Base-by-base conservation (phyloP, 1,140 invertebrate genomes). In the Papilio polyxenes region DNA sequence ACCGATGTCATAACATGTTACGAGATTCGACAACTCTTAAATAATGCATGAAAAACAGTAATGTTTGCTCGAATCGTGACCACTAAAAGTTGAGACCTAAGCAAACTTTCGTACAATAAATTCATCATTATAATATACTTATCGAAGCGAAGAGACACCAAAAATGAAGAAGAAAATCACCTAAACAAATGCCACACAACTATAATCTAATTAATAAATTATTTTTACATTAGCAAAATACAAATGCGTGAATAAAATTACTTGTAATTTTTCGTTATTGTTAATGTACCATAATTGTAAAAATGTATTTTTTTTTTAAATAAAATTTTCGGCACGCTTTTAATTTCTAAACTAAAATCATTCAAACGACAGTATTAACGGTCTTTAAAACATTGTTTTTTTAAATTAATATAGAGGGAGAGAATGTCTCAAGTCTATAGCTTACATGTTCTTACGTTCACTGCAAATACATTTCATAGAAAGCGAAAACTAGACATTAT, bases 391-490 rank as follows among this genome's bases (percentile, higher is more conserved):
- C 15, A 56, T 17, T 17, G 6, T 56, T 17, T 56, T 15, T 11
- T 65, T 3, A 2, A 5, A 69, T 13, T 31, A 6, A 81, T 75
- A 74, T 44, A 53, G n/a, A n/a, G n/a, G n/a, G n/a, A n/a, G 17
- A 72, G 74, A 51, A 72, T 69, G 37, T 76, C 17, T 51, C 44
- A 76, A 83, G 75, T 80, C 20, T 51, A 37, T 10, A 82, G 48
- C 75, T 8, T 56, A 11, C 51, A 79, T 81, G 53, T 37, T n/a
- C 8, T 49, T 40, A 37, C 44, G 59, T 49, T 3, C 72, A 81
- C 53, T 81, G 79, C 81, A 82, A 84, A 84, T 82, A 82, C 72
- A 80, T 82, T 76, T 74, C 81, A 53, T 76, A 80, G 83, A 82
- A 82, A 82, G 83, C 80, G 83, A 84, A 82, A 84, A 77, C 75